Evolutionary conservation across 2,113 vertebrate genomes (phyloP).

Genomic region (Lycocorax pyrrhopterus): DNA sequence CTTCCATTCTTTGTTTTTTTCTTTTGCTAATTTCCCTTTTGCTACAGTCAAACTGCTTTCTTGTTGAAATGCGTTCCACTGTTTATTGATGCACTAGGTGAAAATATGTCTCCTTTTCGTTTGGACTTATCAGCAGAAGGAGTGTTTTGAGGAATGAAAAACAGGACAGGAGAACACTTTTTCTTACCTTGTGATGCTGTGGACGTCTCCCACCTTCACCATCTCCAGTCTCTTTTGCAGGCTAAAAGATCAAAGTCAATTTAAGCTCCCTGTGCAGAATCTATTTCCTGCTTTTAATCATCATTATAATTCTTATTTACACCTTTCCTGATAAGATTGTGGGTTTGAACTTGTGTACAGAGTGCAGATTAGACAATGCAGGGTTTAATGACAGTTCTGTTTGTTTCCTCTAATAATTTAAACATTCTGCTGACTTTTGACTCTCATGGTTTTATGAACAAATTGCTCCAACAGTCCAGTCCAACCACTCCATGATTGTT

Average conservation of each 20-base stretch:
- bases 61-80: background rate
- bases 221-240: background rate
- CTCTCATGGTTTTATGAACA: background rate
- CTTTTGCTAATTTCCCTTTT: background rate
- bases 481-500: accelerated
- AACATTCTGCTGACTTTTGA: background rate
- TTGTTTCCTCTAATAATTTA: background rate
- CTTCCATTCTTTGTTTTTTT: background rate
- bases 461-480: background rate
- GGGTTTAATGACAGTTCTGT: background rate
- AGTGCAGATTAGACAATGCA: background rate
- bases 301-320: background rate
- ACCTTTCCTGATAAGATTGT: background rate
- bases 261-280: background rate
- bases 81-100: background rate
- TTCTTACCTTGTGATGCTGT: background rate
- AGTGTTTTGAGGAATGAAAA: background rate
- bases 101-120: background rate
- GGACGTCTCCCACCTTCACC: background rate
- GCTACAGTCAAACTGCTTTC: background rate
- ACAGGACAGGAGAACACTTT: background rate
- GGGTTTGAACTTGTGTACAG: background rate
- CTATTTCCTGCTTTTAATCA: background rate
- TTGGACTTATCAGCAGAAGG: background rate
- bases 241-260: background rate